Evolutionary conservation across 2,888 invertebrate genomes (phyloP), one percentile per base, ranked within the genome.

Genomic region (Drosophila koepferae): DNA sequence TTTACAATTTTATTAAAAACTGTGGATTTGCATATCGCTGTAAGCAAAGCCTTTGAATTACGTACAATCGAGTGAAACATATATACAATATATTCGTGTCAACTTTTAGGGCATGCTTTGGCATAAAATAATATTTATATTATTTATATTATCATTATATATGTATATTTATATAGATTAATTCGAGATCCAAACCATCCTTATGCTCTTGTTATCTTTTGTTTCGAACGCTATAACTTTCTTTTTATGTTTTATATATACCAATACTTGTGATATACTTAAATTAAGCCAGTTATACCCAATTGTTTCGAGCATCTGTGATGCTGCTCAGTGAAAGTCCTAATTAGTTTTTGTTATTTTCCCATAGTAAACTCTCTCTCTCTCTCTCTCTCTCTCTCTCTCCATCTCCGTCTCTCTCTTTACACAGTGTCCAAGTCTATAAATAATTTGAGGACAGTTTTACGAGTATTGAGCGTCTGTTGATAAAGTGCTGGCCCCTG

Each of bases 391-490:
- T 48, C n/a, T n/a, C 8, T 28, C 40, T 38, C 16, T 14, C 28
- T 28, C 16, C n/a, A n/a, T 2, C 28, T 48, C 10, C n/a, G 6
- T 31, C 16, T 16, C 48, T 16, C 28, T 14, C 20, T 44, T 1
- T 2, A 31, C n/a, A 6, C 51, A 43, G 9, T 38, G 36, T 9
- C 46, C 28, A 53, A 64, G 66, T 53, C 77, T 36, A 78, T 80
- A 80, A 78, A 78, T 80, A 67, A 65, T 63, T 80, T 62, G 60
- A 23, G 43, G 80, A 76, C 80, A 72, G 51, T 68, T 80, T 78
- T 80, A 67, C 67, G 67, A 67, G 67, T 51, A 73, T 68, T 69
- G 73, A 65, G 38, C 18, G 49, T 14, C 60, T 58, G 72, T 71
- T 75, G 77, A 80, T 80, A 66, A 63, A 77, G 71, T 80, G 75